Evolutionary conservation across 2,797 vertebrate genomes (phyloP).

Genomic region (Falco concolor): DNA sequence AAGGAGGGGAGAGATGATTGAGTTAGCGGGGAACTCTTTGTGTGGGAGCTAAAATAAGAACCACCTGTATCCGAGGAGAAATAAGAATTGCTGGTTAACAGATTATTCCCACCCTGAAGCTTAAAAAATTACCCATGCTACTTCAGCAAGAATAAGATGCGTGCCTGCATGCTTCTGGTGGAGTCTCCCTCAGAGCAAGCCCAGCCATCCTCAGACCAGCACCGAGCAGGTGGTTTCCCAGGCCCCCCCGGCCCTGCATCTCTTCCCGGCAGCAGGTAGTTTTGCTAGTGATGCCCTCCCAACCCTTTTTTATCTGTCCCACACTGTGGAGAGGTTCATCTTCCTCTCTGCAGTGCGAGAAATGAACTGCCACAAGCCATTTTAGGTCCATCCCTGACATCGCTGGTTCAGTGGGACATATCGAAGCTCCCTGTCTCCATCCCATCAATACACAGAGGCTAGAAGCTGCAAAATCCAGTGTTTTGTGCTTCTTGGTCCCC

Average conservation of each 20-base stretch:
- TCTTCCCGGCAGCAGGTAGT: neutral
- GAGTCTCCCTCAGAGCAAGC: neutral
- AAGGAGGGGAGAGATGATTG: neutral
- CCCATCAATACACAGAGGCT: neutral
- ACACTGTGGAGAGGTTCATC: neutral
- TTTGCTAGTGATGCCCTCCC: neutral
- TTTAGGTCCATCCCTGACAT: neutral
- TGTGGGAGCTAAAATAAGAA: neutral
- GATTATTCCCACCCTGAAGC: neutral
- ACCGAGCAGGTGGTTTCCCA: rapidly evolving
- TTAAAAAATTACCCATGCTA: neutral
- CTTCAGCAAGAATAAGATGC: neutral
- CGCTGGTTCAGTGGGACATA: neutral
- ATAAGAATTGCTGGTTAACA: neutral
- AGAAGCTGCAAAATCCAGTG: neutral
- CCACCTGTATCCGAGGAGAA: neutral
- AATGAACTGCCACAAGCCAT: neutral
- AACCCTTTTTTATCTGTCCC: neutral
- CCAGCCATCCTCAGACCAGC: neutral
- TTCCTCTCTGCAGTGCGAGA: neutral
- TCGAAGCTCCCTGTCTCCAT: neutral
- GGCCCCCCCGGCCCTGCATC: rapidly evolving
- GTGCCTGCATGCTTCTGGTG: rapidly evolving
- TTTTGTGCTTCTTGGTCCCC: neutral
- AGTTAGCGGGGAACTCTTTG: neutral